A percentile compares a stretch with the other conserved stretches of the same genome.
phyloP scores from a whole-genome alignment of 2,888 invertebrate genomes.

The Clivina fossor region DNA sequence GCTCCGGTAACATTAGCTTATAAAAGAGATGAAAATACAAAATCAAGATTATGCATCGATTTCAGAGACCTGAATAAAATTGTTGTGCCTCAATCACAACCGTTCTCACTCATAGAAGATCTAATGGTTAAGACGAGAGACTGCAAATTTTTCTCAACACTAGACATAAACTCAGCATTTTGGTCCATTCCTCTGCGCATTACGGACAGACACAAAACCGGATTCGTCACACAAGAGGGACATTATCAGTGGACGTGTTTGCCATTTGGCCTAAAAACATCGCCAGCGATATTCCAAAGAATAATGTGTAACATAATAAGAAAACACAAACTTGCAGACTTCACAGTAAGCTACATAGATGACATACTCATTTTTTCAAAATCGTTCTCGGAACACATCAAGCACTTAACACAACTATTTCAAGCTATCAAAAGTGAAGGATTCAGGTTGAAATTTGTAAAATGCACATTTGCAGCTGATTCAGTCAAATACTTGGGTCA shows the following conservation, averaged over 20 bases:
- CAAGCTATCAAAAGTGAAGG: conserved; percentile 3
- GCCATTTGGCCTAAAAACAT: conserved; percentile 16
- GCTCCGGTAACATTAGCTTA: conserved; percentile 40
- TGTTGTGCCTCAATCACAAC: conserved; percentile 35
- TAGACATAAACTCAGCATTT: conserved; percentile 18
- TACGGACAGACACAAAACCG: conserved; percentile 14
- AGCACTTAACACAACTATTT: background rate
- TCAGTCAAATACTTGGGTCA: conserved; percentile 6
- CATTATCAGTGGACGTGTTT: conserved; percentile 15
- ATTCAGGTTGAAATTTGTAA: conserved; percentile 7
- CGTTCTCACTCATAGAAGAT: conserved; percentile 35
- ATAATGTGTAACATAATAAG: conserved; percentile 3
- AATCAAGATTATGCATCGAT: conserved; percentile 44
- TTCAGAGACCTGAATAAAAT: conserved; percentile 46
- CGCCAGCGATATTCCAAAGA: conserved; percentile 17
- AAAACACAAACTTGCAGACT: conserved; percentile 37
- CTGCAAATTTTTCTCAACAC: conserved; percentile 18
- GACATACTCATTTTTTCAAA: conserved; percentile 2
- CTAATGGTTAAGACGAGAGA: conserved; percentile 43
- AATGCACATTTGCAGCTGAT: conserved; percentile 9
- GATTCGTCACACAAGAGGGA: conserved; percentile 31
- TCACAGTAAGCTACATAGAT: conserved; percentile 17
- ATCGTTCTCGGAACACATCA: background rate
- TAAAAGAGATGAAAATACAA: conserved; percentile 43
- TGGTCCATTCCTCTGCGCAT: conserved; percentile 12